Conservation (phyloP, 2,797 vertebrate species). For the Sus cebifrons region DNA sequence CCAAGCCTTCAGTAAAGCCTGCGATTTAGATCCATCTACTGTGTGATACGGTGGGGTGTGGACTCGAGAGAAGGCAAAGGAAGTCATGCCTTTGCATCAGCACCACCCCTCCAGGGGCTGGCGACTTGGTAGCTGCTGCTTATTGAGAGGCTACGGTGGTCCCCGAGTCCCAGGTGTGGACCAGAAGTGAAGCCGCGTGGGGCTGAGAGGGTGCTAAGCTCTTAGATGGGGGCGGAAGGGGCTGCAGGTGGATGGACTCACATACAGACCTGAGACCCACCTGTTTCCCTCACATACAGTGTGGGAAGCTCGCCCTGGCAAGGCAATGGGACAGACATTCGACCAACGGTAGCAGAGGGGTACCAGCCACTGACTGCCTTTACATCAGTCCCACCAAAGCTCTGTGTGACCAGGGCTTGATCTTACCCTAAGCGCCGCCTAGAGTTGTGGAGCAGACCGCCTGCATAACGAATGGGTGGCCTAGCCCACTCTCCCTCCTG, state of each 20-base stretch:
- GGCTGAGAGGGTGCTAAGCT: neutral
- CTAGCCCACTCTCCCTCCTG: neutral
- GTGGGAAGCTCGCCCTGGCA: neutral
- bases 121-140: neutral
- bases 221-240: neutral
- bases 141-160: neutral
- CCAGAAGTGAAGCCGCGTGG: neutral
- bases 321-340: neutral
- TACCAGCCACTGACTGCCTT: neutral
- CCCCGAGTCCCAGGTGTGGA: neutral
- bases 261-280: neutral
- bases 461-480: neutral
- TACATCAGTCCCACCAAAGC: neutral
- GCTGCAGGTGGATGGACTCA: neutral
- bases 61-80: neutral
- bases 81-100: neutral
- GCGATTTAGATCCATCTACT: neutral
- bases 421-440: neutral
- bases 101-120: neutral
- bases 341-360: neutral
- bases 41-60: neutral
- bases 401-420: neutral
- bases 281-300: neutral
- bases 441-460: neutral
- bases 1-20: neutral